Base-by-base conservation (phyloP, 2,888 invertebrate species). In the Villa cingulata region DNA sequence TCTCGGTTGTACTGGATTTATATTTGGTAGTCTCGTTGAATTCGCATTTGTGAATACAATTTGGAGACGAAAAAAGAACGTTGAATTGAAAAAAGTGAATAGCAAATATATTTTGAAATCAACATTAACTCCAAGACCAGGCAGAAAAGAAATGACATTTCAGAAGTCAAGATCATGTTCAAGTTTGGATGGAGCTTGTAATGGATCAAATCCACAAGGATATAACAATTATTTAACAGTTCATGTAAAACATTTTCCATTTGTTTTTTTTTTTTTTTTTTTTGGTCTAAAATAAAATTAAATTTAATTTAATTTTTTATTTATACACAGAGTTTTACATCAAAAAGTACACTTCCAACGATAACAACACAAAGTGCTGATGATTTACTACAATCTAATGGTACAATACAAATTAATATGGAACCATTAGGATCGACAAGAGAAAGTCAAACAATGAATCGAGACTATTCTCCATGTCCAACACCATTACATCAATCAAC, bases 11-110 rank as follows among this genome's bases (percentile, higher is more conserved):
- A 84, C 82, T 2, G 80, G 82, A 40, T 88, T 89, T 60, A 85
- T 89, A 55, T 88, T 89, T 66, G 81, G 84, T 17, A 86, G 87
- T 14, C 75, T 89, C 61, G 81, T 87, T 1, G 88, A 89, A 64
- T 89, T 89, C 60, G 88, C 89, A 6, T 89, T 89, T 59, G 89
- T 89, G 39, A 89, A 89, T 62, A 86, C 85, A 9, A 88, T 89
- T 61, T 89, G 87, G 81, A 75, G 88, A 48, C 75, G 88, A 63
- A 86, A 81, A 81, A 61, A 59, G 36, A 66, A 63, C 53, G 64
- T 70, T 29, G 65, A 68, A 46, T 55, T 69, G 2, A 64, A 65
- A 45, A 68, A 67, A 46, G 58, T 69, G 14, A 86, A 81, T 65
- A 86, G 86, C 63, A 86, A 84, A 61, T 83, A 88, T 59, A 88